phyloP scores from a whole-genome alignment of 2,888 invertebrate species.

The Acrocyrtus sp. region DNA sequence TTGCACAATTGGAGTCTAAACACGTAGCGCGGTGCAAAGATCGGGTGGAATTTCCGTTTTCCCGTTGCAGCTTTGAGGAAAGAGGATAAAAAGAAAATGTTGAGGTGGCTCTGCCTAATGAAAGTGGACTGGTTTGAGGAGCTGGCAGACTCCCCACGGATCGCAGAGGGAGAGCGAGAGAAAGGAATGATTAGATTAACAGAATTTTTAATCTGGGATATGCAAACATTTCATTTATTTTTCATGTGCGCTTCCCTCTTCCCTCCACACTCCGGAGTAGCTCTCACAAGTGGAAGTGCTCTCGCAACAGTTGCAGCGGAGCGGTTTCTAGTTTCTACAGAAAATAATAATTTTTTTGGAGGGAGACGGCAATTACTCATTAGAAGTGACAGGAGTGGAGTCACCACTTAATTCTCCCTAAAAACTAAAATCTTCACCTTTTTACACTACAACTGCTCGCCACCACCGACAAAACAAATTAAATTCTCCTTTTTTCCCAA shows the following conservation, averaged over 20 bases:
- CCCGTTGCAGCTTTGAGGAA: too few species aligned
- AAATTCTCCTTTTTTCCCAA: too few species aligned
- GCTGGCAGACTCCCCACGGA: neutral
- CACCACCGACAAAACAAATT: neutral
- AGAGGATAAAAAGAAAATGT: too few species aligned
- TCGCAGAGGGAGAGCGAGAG: neutral
- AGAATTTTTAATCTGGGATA: slow-evolving; percentile 57
- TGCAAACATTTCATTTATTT: neutral
- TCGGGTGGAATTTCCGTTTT: neutral
- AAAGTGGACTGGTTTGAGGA: neutral
- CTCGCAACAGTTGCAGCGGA: too few species aligned
- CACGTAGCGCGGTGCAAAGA: neutral
- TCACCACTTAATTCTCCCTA: neutral
- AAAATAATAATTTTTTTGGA: too few species aligned
- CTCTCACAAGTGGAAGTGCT: too few species aligned
- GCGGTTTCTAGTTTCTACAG: too few species aligned
- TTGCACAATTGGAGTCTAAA: neutral
- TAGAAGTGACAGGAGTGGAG: slow-evolving; percentile 54
- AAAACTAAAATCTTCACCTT: too few species aligned
- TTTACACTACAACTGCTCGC: too few species aligned
- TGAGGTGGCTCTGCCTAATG: neutral
- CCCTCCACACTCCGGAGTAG: too few species aligned
- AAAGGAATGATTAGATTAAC: slow-evolving; percentile 59
- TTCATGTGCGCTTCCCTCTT: neutral
- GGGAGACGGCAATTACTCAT: slow-evolving; percentile 58